Conservation (phyloP, 2,888 invertebrate species). For the Gryllus longicercus region DNA sequence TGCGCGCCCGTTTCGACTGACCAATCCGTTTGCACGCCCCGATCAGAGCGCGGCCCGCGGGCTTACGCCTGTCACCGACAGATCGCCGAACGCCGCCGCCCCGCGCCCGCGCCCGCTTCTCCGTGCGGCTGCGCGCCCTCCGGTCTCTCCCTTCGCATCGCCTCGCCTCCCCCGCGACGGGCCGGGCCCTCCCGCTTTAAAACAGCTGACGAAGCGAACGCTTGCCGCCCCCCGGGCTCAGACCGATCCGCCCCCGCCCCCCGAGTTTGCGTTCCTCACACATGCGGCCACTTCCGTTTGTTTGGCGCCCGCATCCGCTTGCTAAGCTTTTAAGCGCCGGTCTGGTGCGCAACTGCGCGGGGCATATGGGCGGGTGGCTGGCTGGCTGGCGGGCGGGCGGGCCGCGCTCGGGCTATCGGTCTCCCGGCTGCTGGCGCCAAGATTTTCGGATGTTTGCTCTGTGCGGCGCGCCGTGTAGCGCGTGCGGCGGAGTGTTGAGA, state of each 20-base stretch:
- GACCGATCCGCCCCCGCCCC: not conserved
- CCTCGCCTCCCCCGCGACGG: not conserved
- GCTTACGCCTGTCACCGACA: slow-evolving; percentile 17
- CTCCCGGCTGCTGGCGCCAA: not conserved
- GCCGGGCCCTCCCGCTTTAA: not conserved
- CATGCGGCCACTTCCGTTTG: slow-evolving; percentile 17
- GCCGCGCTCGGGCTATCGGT: not conserved
- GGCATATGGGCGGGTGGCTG: no score
- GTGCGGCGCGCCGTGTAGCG: no score
- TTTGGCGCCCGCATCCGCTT: slow-evolving; percentile 9
- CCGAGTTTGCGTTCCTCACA: not conserved
- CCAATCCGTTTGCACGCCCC: slow-evolving; percentile 17
- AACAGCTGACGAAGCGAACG: slow-evolving; percentile 17
- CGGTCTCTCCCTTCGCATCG: not conserved
- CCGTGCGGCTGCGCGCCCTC: no score
- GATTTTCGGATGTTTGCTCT: not conserved
- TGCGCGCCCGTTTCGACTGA: not conserved
- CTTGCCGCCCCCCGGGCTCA: not conserved
- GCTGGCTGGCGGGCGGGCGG: not conserved
- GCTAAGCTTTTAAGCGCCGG: slow-evolving; percentile 1
- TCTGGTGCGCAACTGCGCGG: not conserved
- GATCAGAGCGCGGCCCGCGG: not conserved
- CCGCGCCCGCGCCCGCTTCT: not conserved
- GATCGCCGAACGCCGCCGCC: not conserved
- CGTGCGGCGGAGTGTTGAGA: no score